phyloP scores from a whole-genome alignment of 2,113 vertebrate genomes.

The Acrocephalus arundinaceus region DNA sequence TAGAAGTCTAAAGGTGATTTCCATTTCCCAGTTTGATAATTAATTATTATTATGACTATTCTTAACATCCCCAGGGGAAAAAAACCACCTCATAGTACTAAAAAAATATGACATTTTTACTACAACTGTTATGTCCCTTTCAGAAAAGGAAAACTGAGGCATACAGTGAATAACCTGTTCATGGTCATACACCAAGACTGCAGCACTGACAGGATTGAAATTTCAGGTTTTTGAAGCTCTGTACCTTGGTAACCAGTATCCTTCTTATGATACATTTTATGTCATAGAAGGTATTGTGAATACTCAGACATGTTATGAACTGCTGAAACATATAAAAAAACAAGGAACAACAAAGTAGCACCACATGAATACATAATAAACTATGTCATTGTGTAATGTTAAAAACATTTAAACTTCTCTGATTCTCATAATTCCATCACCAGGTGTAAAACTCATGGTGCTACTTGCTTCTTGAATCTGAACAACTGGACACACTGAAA shows the following conservation, averaged over 20 bases:
- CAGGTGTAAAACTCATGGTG: background rate
- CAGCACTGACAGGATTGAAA: background rate
- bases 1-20: background rate
- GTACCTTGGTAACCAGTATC: background rate
- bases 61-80: background rate
- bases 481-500: background rate
- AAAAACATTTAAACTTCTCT: background rate
- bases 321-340: background rate
- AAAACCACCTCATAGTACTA: background rate
- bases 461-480: background rate
- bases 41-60: background rate
- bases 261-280: background rate
- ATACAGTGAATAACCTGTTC: background rate
- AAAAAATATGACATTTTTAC: background rate
- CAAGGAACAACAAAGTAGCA: background rate
- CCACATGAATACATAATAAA: background rate
- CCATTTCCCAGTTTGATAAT: background rate
- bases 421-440: background rate
- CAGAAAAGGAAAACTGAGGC: background rate
- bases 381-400: background rate
- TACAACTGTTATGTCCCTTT: background rate
- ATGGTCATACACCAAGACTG: background rate
- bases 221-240: background rate
- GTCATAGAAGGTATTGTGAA: background rate
- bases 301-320: background rate